These are phyloP conservation scores for Onychostoma macrolepis DNA, from an alignment of 2,113 vertebrate species.

Conservation along the genomic window DNA sequence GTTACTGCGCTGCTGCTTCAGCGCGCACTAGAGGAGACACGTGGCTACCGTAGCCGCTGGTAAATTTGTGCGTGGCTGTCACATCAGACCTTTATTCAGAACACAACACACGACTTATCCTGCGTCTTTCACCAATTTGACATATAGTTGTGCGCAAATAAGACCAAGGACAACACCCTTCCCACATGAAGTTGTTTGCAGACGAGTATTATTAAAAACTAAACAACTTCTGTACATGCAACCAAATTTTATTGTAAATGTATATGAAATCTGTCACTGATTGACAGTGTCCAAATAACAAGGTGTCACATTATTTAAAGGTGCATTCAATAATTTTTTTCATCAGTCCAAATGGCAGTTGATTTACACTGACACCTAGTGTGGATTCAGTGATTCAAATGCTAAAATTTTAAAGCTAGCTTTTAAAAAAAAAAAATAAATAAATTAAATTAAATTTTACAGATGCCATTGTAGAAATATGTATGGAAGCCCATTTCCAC, in stretches of 20 bases:
- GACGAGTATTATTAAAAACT: neutral
- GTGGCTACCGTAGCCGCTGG: slow-evolving; percentile 47
- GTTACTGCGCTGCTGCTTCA: slow-evolving; percentile 71
- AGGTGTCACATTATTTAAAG: neutral
- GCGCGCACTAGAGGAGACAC: slow-evolving; percentile 57
- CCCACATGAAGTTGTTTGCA: neutral
- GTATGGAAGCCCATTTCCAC: too few relatives aligned
- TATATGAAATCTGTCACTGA: neutral
- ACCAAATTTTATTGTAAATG: neutral
- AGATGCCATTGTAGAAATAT: neutral
- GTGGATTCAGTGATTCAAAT: neutral
- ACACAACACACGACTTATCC: neutral
- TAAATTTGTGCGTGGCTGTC: slow-evolving; percentile 38
- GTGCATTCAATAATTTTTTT: neutral
- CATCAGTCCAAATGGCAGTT: neutral
- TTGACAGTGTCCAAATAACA: neutral
- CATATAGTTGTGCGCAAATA: neutral
- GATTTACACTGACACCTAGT: neutral
- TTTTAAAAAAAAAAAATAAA: neutral
- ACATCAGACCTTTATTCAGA: slow-evolving; percentile 11
- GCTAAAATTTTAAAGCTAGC: neutral
- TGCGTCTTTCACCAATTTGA: neutral
- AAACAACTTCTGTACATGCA: neutral
- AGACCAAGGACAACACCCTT: neutral
- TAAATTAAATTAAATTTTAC: too few relatives aligned